These are phyloP conservation scores for Microctonus brassicae DNA, from an alignment of 2,888 invertebrate genomes.

Conservation along the genomic window DNA sequence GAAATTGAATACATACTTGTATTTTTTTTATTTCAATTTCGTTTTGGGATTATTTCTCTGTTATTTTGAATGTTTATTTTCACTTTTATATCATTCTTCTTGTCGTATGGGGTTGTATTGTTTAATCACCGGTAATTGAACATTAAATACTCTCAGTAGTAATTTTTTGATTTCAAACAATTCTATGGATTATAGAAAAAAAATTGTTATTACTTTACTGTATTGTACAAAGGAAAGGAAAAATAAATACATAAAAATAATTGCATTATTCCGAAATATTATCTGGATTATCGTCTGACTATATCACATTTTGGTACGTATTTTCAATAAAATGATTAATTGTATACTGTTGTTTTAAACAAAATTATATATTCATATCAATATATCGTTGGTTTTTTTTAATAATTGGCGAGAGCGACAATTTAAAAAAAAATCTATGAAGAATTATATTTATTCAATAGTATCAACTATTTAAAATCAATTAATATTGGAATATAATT, in stretches of 20 bases:
- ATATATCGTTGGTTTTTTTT: background rate
- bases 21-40: background rate
- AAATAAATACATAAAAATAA: constrained; percentile 26
- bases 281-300: constrained; percentile 23
- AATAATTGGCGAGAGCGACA: constrained; percentile 1
- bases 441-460: background rate
- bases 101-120: background rate
- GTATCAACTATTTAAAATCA: background rate
- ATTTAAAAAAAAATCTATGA: background rate
- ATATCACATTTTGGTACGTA: constrained; percentile 28
- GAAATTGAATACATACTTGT: background rate
- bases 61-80: background rate
- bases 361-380: background rate
- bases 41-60: background rate
- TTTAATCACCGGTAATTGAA: background rate
- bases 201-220: background rate
- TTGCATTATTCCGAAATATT: constrained; percentile 8
- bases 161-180: background rate
- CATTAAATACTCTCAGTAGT: background rate
- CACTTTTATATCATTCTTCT: background rate
- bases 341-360: no score
- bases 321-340: constrained; percentile 15
- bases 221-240: constrained; percentile 3
- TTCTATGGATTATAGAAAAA: background rate
- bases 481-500: background rate